Evolutionary conservation across 1,140 invertebrate genomes (phyloP).

Genomic region (Trichonephila clavipes): DNA sequence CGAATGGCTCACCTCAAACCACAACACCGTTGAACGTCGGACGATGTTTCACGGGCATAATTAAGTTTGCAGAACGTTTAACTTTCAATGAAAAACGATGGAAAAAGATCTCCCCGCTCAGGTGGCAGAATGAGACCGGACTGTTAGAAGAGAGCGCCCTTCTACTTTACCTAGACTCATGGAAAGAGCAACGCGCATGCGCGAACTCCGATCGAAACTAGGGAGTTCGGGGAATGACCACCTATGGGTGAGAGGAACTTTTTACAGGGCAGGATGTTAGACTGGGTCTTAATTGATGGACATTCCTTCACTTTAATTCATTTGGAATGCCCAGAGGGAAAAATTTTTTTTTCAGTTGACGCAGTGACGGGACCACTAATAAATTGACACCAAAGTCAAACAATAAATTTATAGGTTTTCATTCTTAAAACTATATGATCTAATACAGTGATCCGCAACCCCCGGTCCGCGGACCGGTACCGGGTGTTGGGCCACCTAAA

Average conservation of each 20-base stretch:
- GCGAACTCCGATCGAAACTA: constrained; percentile 19
- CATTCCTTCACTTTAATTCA: neutral
- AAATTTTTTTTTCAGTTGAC: too few relatives aligned
- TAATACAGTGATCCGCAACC: too few relatives aligned
- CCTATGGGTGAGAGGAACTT: constrained; percentile 21
- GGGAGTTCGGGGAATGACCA: constrained; percentile 27
- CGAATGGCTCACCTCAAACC: neutral
- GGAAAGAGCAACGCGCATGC: neutral
- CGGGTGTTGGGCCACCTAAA: too few relatives aligned
- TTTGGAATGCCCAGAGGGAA: neutral
- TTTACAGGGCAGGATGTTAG: neutral
- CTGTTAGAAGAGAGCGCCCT: constrained; percentile 22
- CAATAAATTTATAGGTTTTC: too few relatives aligned
- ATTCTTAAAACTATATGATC: too few relatives aligned
- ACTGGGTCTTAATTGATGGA: neutral
- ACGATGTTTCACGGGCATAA: neutral
- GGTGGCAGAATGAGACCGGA: constrained; percentile 14
- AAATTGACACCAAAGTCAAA: too few relatives aligned
- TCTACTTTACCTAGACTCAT: constrained; percentile 31
- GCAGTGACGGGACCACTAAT: too few relatives aligned
- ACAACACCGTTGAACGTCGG: neutral
- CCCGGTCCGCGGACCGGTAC: too few relatives aligned
- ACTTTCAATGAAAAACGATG: neutral
- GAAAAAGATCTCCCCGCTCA: neutral
- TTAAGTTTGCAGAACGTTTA: neutral